Base-by-base conservation (phyloP, 2,888 invertebrate genomes). In the Sarcophaga subvicina region DNA sequence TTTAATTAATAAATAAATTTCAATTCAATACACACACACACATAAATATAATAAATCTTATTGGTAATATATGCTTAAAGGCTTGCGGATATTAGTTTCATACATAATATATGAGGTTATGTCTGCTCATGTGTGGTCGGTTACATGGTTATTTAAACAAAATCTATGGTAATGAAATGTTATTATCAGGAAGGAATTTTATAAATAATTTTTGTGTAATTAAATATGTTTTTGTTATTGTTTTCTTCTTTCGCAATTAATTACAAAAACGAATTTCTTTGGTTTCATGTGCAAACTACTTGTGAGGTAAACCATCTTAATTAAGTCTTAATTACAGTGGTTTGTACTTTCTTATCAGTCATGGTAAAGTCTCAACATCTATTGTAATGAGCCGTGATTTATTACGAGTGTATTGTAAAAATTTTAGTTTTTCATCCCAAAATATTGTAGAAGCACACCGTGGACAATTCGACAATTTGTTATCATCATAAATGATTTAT, bases 1-100 rank as follows among this genome's bases (percentile, higher is more conserved):
- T 81, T 81, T 27, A 81, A 85, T 85, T 85, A 86, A 85, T 79
- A 71, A 85, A 79, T 37, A 37, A 73, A 84, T 78, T 77, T 66
- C 60, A 81, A 70, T 70, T 37, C 8, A 8, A 37, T 37, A 37
- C 10, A 37, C 10, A 37, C 22, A 22, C 22, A 22, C 37, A 37
- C 2, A 37, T 10, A 11, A 49, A 71, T 63, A 22, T 67, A 77
- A 75, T 54, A 82, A 67, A 27, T 37, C 37, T 37, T 62, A 47
- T 59, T 63, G 62, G 72, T 77, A 59, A 73, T 71, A 73, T 49
- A 17, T 11, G 11, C n/a, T 54, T 54, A 70, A 37, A 4, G 2
- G 2, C 60, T 27, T 60, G n/a, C 17, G 27, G 37, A 11, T 37
- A 5, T 77, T 14, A 37, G 37, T 10, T 37, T 37, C 37, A 8